A percentile compares a stretch with the other conserved stretches of the same genome.
Conservation (phyloP, 2,113 vertebrate genomes). For the Sphaerodactylus townsendi region DNA sequence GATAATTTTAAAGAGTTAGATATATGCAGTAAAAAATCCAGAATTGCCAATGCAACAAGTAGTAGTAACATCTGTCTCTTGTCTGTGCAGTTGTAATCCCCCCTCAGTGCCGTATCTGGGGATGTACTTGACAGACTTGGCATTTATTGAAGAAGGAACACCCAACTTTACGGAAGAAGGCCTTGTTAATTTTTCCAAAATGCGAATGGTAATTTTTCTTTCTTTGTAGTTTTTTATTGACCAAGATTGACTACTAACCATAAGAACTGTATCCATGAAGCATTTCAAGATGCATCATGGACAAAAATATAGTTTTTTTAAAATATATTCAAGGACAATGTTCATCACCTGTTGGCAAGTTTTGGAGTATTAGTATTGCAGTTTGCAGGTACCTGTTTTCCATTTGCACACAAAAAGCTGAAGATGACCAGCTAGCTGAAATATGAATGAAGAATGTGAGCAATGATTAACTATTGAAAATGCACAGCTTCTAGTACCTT, state of each 20-base stretch:
- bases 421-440: not conserved
- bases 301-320: not conserved
- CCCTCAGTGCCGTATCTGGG: slow-evolving; percentile 97
- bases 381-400: not conserved
- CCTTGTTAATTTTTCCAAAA: slow-evolving; percentile 99
- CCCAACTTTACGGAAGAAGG: slow-evolving; percentile 98
- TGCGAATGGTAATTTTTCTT: slow-evolving; percentile 91
- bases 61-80: slow-evolving; percentile 3
- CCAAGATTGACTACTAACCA: not conserved
- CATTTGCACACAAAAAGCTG: not conserved
- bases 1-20: not conserved
- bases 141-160: slow-evolving; percentile 97
- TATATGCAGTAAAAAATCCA: not conserved
- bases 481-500: not conserved
- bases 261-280: not conserved
- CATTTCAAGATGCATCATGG: not conserved
- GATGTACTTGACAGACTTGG: slow-evolving; percentile 97
- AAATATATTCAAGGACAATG: not conserved
- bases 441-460: no score
- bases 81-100: slow-evolving; percentile 88
- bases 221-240: not conserved
- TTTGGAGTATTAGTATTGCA: not conserved
- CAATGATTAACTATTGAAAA: slow-evolving; percentile 10
- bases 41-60: not conserved
- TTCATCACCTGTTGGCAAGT: slow-evolving; percentile 43